Evolutionary conservation across 1,140 invertebrate species (phyloP), one percentile per base, ranked within the genome.

Genomic region (Papilio polyxenes): DNA sequence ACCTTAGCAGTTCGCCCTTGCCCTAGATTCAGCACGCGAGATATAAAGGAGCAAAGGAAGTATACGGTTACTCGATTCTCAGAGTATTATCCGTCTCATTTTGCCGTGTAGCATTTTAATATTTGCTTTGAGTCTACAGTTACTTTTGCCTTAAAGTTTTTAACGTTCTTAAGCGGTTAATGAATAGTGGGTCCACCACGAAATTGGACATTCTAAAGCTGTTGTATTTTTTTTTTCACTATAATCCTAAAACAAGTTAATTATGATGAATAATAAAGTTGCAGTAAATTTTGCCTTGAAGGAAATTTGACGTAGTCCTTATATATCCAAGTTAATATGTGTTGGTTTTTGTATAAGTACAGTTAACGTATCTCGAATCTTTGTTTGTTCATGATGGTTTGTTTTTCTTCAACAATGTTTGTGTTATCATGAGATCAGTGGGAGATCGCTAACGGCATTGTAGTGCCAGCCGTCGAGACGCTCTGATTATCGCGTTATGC

Each of bases 401-500:
- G 15, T 65, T 15, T 65, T 15, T 23, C 5, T 65, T 31, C 3
- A 65, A 65, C 62, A 65, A 10, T 65, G 31, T 65, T 72, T 37
- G 48, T 37, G 17, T 78, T 59, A 79, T 62, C 53, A 56, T 40
- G 13, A 37, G 77, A 79, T 79, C 77, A 37, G 31, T 56, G 77
- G 23, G 13, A 2, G 49, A 13, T 53, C 31, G 56, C 15, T 79
- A 79, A 79, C 77, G 77, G 77, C 77, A 62, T 51, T 48, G 74
- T 48, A 17, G 11, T n/a, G 75, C 40, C 75, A 48, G 75, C n/a
- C 83, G 86, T 84, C 85, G 89, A 87, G 86, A 92, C 87, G 92
- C 91, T 92, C 92, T 93, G 90, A 90, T 93, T 92, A 84, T 78
- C 77, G 49, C 69, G 88, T 91, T 89, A 87, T 90, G 88, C 86